Evolutionary conservation across 2,797 vertebrate genomes (phyloP), one percentile per base, ranked within the genome.

Genomic region (Psittacula derbiana): DNA sequence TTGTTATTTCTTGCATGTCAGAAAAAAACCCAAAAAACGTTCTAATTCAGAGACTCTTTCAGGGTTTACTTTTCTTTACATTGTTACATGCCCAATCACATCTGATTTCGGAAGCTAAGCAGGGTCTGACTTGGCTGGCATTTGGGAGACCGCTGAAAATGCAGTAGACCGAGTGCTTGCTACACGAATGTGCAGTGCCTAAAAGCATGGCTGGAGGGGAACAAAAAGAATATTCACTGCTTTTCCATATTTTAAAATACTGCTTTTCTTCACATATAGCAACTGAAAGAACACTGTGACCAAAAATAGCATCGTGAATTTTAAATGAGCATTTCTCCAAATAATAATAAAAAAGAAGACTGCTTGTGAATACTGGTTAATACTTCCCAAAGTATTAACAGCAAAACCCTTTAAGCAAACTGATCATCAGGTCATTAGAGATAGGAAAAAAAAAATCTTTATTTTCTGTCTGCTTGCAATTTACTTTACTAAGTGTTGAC

Each of bases 11-110:
- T 89, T 53, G 67, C 89, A 90, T 86, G 93, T 89, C 86, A 95
- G 69, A 49, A 80, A 88, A 80, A 91, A 88, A 79, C 1, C 19
- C n/a, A n/a, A 52, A 2, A 25, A 62, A 85, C 64, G 44, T 89
- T 93, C 64, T 64, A 95, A 91, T 80, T 92, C 80, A 93, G 67
- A 82, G 41, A 61, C 74, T 79, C 78, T 92, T 82, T 92, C 66
- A 49, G 74, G 52, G 84, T 95, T 96, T 96, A 93, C 96, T 97
- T 96, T 94, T 86, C 93, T 95, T 94, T 92, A 86, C 84, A 89
- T 96, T 95, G 86, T 96, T 94, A 86, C 65, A 62, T 78, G 90
- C 33, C 81, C 0, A 3, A 89, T 89, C 93, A 88, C 84, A 92
- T 93, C 91, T 89, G 92, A 97, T 86, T 91, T 82, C 62, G 91